These are phyloP conservation scores for Scomber colias DNA, from an alignment of 2,113 vertebrate species.

Conservation along the genomic window DNA sequence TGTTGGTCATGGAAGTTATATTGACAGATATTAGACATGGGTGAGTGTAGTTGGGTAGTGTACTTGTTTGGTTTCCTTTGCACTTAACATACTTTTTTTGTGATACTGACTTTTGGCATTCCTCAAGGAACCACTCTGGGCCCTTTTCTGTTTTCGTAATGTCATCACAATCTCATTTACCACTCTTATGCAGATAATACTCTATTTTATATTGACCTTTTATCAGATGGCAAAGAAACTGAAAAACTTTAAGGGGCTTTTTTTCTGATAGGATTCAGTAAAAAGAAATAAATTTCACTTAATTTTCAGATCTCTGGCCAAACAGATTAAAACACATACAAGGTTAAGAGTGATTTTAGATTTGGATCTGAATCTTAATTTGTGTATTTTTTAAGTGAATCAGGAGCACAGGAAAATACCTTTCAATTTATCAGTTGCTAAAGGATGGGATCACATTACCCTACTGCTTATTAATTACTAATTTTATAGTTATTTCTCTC, in stretches of 20 bases:
- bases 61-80: background rate
- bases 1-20: background rate
- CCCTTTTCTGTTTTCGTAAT: slow-evolving; percentile 5
- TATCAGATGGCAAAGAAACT: background rate
- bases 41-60: background rate
- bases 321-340: no score
- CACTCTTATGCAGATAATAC: background rate
- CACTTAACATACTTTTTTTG: background rate
- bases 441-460: background rate
- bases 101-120: background rate
- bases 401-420: background rate
- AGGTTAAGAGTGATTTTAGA: background rate
- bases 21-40: slow-evolving; percentile 1
- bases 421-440: background rate
- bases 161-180: background rate
- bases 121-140: background rate
- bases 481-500: background rate
- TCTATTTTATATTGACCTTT: background rate
- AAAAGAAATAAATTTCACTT: background rate
- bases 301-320: no score
- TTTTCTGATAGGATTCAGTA: background rate
- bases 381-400: no score
- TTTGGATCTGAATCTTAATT: background rate
- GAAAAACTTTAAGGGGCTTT: background rate
- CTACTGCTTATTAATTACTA: background rate